phyloP scores from a whole-genome alignment of 2,888 invertebrate species.

The Andrena marginata region DNA sequence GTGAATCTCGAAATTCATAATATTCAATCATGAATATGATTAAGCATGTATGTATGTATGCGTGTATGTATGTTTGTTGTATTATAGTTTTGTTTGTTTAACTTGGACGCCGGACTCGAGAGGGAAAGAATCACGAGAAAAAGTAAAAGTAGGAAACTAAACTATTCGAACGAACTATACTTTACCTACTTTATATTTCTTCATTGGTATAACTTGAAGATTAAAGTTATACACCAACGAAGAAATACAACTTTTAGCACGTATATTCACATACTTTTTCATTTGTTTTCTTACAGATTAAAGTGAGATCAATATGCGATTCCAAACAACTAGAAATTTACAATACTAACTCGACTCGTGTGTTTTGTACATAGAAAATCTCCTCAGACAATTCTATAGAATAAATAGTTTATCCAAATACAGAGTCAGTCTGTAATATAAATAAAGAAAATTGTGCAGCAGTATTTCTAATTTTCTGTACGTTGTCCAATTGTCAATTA shows the following conservation, averaged over 20 bases:
- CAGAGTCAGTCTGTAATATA: constrained; percentile 53
- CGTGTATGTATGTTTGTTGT: no score
- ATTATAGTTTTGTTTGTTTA: not conserved
- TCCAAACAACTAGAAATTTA: constrained; percentile 67
- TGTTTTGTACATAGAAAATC: constrained; percentile 77
- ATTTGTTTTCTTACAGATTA: constrained; percentile 79
- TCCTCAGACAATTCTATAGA: constrained; percentile 46
- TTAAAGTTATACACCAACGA: not conserved
- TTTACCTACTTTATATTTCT: not conserved
- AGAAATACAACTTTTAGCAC: not conserved
- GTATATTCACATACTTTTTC: constrained; percentile 36
- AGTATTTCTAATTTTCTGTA: not conserved
- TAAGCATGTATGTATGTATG: no score
- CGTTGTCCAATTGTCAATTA: constrained; percentile 1
- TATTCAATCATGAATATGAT: no score
- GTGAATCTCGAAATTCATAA: not conserved
- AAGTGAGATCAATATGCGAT: constrained; percentile 73
- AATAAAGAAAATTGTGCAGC: constrained; percentile 58
- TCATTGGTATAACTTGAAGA: not conserved
- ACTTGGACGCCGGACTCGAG: not conserved
- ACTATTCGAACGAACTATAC: not conserved
- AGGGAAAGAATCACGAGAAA: not conserved
- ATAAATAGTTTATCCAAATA: constrained; percentile 48
- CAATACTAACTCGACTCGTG: constrained; percentile 67
- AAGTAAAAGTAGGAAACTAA: not conserved